phyloP scores from a whole-genome alignment of 2,113 vertebrate genomes.

The Alaudala cheleensis region DNA sequence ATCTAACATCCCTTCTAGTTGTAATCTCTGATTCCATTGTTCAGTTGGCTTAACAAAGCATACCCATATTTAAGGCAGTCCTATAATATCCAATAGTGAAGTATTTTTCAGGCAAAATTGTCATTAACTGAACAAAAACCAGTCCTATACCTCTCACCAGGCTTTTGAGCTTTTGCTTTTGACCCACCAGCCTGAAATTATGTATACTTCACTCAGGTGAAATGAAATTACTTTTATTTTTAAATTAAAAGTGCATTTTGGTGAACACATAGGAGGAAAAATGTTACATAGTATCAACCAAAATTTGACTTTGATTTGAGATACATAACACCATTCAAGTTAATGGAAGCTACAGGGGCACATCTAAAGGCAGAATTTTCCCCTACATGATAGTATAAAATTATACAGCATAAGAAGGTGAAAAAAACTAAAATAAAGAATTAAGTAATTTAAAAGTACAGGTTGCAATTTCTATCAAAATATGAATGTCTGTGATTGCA shows the following conservation, averaged over 20 bases:
- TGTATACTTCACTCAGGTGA: neutral
- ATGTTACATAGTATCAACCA: neutral
- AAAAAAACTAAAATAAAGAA: slow-evolving; percentile 31
- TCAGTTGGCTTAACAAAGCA: slow-evolving; percentile 19
- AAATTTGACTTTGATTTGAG: neutral
- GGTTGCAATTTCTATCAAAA: slow-evolving; percentile 44
- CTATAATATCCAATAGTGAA: neutral
- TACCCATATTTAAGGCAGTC: neutral
- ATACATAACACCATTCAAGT: neutral
- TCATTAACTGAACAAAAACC: neutral
- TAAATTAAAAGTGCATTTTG: neutral
- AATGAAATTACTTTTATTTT: neutral
- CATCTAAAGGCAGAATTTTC: slow-evolving; percentile 6
- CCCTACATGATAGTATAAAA: slow-evolving; percentile 18
- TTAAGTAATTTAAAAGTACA: slow-evolving; percentile 48
- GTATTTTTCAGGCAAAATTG: neutral
- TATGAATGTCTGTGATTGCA: slow-evolving; percentile 45
- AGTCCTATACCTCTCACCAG: neutral
- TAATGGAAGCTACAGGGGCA: neutral
- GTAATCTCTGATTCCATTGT: slow-evolving; percentile 35
- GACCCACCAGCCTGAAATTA: neutral
- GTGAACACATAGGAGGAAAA: neutral
- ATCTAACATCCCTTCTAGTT: slow-evolving; percentile 28
- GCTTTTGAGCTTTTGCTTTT: neutral
- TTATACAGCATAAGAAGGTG: slow-evolving; percentile 38